Conservation (phyloP, 2,888 invertebrate species). For the Sabellastarte sp. region DNA sequence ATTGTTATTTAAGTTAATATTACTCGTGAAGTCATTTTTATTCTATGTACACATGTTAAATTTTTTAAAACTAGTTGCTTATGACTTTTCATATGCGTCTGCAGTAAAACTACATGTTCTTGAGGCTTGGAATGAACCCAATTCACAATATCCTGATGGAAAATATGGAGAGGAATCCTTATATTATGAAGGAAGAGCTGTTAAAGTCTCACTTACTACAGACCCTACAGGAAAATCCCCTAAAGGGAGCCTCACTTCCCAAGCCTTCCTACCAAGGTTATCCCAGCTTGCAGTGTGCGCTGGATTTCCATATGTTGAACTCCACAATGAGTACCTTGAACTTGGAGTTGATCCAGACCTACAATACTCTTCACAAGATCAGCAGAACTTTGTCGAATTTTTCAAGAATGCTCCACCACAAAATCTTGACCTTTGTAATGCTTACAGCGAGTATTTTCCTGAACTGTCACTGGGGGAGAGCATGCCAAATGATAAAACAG, state of each 20-base stretch:
- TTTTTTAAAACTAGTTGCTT: too few species aligned
- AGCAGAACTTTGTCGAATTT: not conserved
- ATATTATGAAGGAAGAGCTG: not conserved
- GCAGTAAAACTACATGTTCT: not conserved
- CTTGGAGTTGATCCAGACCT: not conserved
- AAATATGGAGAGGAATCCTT: not conserved
- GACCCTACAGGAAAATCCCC: too few species aligned
- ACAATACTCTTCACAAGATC: not conserved
- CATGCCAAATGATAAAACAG: not conserved
- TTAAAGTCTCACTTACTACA: not conserved
- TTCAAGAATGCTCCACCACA: not conserved
- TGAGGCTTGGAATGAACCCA: constrained; percentile 2
- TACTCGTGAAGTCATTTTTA: too few species aligned
- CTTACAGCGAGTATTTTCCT: not conserved
- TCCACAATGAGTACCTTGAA: not conserved
- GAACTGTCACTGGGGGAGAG: not conserved
- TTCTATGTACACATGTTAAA: too few species aligned
- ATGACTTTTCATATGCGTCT: too few species aligned
- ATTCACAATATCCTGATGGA: not conserved
- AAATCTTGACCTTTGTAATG: not conserved
- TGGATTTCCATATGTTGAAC: not conserved
- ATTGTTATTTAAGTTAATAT: too few species aligned
- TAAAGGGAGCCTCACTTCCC: too few species aligned
- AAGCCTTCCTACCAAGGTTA: not conserved
- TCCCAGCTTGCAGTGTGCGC: constrained; percentile 1